Evolutionary conservation across 1,140 invertebrate genomes (phyloP).

Genomic region (Brachionus calyciflorus): DNA sequence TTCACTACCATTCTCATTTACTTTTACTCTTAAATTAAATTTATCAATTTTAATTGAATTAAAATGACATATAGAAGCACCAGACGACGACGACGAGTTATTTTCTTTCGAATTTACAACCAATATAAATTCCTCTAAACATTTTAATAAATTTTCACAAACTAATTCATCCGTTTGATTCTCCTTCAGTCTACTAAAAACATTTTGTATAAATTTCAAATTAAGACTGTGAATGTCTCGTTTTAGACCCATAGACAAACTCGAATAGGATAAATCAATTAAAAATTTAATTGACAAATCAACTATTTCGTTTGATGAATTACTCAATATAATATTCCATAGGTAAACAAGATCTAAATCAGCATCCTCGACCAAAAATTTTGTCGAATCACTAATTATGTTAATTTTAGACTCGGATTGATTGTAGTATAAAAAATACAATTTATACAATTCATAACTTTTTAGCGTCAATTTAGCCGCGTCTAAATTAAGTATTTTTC

Average conservation of each 20-base stretch:
- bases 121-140: slow-evolving; percentile 15
- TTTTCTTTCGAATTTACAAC: background rate
- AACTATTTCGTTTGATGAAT: slow-evolving; percentile 61
- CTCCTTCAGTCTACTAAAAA: slow-evolving; percentile 62
- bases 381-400: slow-evolving; percentile 49
- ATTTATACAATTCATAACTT: slow-evolving; percentile 63
- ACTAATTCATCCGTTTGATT: background rate
- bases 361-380: background rate
- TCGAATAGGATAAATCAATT: slow-evolving; percentile 61
- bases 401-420: slow-evolving; percentile 61
- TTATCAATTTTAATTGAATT: slow-evolving; percentile 5
- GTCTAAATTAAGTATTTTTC: slow-evolving; percentile 62
- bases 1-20: background rate
- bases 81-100: too few species aligned
- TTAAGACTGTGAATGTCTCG: slow-evolving; percentile 59
- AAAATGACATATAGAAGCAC: background rate
- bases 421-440: slow-evolving; percentile 64
- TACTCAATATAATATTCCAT: slow-evolving; percentile 64
- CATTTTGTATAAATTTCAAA: slow-evolving; percentile 55
- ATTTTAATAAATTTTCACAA: background rate
- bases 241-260: slow-evolving; percentile 57
- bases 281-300: slow-evolving; percentile 61
- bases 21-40: background rate
- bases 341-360: background rate
- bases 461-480: slow-evolving; percentile 59